Evolutionary conservation across 2,888 invertebrate genomes (phyloP).

Genomic region (Oasisia sp.): DNA sequence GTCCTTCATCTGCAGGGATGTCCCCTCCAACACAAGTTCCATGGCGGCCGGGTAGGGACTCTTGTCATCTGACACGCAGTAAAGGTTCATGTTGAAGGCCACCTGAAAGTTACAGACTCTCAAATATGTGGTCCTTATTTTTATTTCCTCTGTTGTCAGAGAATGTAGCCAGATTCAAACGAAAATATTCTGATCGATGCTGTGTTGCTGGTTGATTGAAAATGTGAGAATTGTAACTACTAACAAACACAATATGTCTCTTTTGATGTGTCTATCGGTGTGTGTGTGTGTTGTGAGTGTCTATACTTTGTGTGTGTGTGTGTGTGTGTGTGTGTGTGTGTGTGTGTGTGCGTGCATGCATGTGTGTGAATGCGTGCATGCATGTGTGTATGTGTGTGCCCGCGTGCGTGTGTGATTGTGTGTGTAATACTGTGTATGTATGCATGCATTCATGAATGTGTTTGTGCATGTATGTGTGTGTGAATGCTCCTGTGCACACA

Average conservation of each 20-base stretch:
- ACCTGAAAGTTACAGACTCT: not conserved
- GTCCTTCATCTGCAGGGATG: not conserved
- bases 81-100: not conserved
- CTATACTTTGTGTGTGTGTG: not conserved
- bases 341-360: not conserved
- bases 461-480: not conserved
- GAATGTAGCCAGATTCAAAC: no score
- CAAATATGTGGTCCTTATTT: no score
- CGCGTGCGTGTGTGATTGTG: not conserved
- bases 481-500: no score
- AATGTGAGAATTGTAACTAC: no score
- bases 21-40: not conserved
- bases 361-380: not conserved
- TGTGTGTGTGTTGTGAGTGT: not conserved
- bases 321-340: no score
- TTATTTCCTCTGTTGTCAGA: no score
- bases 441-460: no score
- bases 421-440: no score
- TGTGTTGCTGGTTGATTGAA: no score
- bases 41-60: not conserved
- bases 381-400: no score
- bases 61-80: not conserved
- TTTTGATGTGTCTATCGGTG: not conserved
- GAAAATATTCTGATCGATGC: no score
- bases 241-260: no score